phyloP scores from a whole-genome alignment of 2,888 invertebrate species.

The Tuberolachnus salignus region DNA sequence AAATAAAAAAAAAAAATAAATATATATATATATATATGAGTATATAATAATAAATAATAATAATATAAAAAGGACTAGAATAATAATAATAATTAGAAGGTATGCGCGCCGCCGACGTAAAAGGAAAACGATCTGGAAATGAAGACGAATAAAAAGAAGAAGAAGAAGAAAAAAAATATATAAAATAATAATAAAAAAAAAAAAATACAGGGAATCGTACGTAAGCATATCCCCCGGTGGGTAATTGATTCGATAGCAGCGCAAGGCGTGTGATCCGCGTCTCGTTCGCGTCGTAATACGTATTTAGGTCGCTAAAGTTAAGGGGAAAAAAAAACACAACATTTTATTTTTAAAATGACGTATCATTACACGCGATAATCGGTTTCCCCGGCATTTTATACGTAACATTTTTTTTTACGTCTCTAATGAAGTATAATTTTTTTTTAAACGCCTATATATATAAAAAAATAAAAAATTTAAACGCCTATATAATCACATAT shows the following conservation, averaged over 20 bases:
- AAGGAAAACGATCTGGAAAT: conserved; percentile 11
- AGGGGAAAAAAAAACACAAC: background rate
- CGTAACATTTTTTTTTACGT: too few relatives aligned
- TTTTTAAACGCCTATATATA: too few relatives aligned
- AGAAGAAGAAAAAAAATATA: too few relatives aligned
- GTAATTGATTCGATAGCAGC: conserved; percentile 19
- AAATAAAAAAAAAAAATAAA: background rate
- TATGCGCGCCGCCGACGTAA: conserved; percentile 36
- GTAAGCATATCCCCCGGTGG: too few relatives aligned
- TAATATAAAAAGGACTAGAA: conserved; percentile 19
- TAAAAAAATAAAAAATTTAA: too few relatives aligned
- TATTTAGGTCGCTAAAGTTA: conserved; percentile 15
- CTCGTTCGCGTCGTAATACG: background rate
- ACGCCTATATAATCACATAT: too few relatives aligned
- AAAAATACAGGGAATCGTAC: conserved; percentile 26
- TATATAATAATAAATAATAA: conserved; percentile 27
- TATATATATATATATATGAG: conserved; percentile 1
- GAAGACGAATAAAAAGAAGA: too few relatives aligned
- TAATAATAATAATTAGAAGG: conserved; percentile 45
- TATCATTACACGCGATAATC: conserved; percentile 1
- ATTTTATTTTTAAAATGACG: conserved; percentile 6
- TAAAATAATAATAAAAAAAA: too few relatives aligned
- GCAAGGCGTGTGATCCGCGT: background rate
- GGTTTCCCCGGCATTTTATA: too few relatives aligned
- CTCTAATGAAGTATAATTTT: too few relatives aligned